phyloP scores from a whole-genome alignment of 2,888 invertebrate species.

The Andrena trimmerana region DNA sequence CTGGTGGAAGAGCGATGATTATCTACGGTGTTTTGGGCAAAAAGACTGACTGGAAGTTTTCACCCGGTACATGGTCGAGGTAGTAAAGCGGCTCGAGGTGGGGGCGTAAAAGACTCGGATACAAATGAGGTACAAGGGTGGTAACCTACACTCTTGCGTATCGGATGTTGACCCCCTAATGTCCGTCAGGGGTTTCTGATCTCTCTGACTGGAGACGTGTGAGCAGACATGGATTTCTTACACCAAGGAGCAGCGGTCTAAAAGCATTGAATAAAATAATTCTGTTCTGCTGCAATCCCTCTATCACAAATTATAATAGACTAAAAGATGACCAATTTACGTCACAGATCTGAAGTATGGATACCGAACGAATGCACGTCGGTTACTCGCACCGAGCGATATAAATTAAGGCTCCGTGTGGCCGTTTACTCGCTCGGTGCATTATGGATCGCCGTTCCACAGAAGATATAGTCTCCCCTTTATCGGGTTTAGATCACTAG shows the following conservation, averaged over 20 bases:
- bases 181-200: conserved; percentile 76
- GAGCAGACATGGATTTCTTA: neutral
- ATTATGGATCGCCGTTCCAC: conserved; percentile 63
- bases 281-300: neutral
- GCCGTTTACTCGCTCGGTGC: conserved; percentile 57
- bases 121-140: conserved; percentile 83
- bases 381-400: conserved; percentile 63
- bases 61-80: conserved; percentile 75
- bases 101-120: conserved; percentile 79
- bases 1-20: neutral
- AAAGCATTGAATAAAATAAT: neutral
- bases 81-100: conserved; percentile 70
- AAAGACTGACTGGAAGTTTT: conserved; percentile 53
- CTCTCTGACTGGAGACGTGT: conserved; percentile 46
- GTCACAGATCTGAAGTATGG: conserved; percentile 67
- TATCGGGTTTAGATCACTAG: conserved; percentile 80
- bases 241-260: too few relatives aligned
- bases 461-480: conserved; percentile 69
- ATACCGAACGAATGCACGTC: conserved; percentile 77
- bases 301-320: conserved; percentile 2
- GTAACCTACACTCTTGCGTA: conserved; percentile 81
- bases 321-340: conserved; percentile 43
- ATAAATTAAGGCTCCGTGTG: conserved; percentile 72
- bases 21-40: neutral
- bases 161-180: conserved; percentile 80